Percentiles rank a stretch among this genome's conserved stretches.
These are phyloP conservation scores for Chironomus tepperi DNA, from an alignment of 1,140 invertebrate genomes.

Conservation along the genomic window DNA sequence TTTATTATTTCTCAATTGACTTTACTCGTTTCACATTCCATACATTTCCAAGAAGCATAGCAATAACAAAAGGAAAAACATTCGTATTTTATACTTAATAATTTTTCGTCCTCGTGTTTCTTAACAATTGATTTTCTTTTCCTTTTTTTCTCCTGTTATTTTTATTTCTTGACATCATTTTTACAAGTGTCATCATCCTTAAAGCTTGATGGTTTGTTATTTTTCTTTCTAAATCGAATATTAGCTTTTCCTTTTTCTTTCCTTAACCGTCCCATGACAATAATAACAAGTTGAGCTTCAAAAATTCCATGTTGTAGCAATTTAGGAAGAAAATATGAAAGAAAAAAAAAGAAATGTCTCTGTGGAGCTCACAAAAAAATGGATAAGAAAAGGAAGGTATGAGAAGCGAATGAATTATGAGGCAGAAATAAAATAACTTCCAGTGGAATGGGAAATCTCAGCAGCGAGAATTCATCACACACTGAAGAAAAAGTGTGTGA, in stretches of 20 bases:
- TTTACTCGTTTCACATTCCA: no score
- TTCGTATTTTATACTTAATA: no score
- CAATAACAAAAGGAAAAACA: no score
- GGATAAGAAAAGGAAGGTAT: not conserved
- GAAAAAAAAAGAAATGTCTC: no score
- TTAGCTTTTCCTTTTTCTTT: not conserved
- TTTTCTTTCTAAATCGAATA: not conserved
- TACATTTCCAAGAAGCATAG: no score
- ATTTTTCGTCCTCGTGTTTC: no score
- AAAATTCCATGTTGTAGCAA: slow-evolving; percentile 4
- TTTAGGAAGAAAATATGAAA: no score
- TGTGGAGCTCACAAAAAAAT: no score
- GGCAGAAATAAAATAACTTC: no score
- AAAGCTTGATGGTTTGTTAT: not conserved
- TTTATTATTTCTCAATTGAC: no score
- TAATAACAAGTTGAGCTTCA: not conserved
- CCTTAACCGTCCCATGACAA: not conserved
- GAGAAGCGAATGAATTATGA: not conserved
- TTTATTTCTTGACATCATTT: not conserved
- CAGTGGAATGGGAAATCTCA: no score
- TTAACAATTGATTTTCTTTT: slow-evolving; percentile 8
- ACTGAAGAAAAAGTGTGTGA: not conserved
- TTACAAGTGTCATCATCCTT: slow-evolving; percentile 2
- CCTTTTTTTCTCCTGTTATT: not conserved
- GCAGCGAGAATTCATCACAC: not conserved